These are phyloP conservation scores for Bufotes viridis DNA, from an alignment of 2,797 vertebrate genomes.

Conservation along the genomic window DNA sequence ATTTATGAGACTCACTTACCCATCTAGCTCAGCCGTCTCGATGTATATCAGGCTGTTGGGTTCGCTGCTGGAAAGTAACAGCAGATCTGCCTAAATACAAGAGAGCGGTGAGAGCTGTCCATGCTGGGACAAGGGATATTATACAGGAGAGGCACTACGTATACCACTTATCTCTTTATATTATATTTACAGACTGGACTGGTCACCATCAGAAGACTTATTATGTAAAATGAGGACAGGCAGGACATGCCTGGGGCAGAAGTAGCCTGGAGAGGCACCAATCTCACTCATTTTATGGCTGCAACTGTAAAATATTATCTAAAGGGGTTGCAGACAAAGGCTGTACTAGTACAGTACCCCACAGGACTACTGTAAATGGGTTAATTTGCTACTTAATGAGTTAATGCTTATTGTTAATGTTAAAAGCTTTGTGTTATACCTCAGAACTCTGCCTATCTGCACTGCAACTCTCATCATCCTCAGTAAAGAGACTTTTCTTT, in stretches of 20 bases:
- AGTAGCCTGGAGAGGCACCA: neutral
- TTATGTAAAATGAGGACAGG: neutral
- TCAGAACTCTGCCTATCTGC: too few relatives aligned
- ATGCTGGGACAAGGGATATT: neutral
- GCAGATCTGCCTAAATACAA: conserved; percentile 84
- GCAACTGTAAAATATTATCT: too few relatives aligned
- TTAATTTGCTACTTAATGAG: too few relatives aligned
- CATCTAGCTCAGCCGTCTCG: conserved; percentile 92
- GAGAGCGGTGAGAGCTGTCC: conserved; percentile 53
- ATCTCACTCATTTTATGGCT: neutral
- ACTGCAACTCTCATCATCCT: too few relatives aligned
- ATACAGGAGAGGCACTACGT: neutral
- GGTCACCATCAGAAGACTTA: neutral
- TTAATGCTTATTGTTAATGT: too few relatives aligned
- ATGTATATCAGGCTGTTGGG: conserved; percentile 89
- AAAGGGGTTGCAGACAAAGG: too few relatives aligned
- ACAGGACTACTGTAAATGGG: too few relatives aligned
- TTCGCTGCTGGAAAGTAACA: conserved; percentile 92
- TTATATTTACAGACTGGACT: neutral
- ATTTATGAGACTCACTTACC: conserved; percentile 76
- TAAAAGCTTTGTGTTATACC: too few relatives aligned
- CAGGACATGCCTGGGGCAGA: neutral
- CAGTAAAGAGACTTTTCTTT: too few relatives aligned
- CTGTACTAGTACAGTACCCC: too few relatives aligned
- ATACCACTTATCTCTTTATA: neutral